Base-by-base conservation (phyloP, 2,888 invertebrate genomes). In the Galerucella pusilla region DNA sequence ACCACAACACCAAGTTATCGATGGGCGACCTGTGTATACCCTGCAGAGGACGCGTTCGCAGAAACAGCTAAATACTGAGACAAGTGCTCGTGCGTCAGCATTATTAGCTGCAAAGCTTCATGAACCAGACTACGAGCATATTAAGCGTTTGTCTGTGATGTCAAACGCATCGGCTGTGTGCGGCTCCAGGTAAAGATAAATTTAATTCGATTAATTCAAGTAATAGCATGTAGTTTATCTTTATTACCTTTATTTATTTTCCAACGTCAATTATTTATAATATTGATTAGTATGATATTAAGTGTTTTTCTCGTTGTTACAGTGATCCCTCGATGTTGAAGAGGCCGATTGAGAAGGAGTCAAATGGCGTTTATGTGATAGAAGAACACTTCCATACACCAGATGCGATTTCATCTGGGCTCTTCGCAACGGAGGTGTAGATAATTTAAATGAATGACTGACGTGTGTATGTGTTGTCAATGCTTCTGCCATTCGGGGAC, bases 41-140 rank as follows among this genome's bases (percentile, higher is more conserved):
- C 91, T 95, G 83, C 92, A 92, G 85, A 90, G 93, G 81, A 90
- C 91, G 84, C 89, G 92, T 83, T 92, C 92, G 85, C 93, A 94
- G 84, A 96, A 96, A 88, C 95, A 95, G 87, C 91, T 96, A 78
- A 96, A 95, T 89, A 95, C 94, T 49, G 95, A 95, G 86, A 90
- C 92, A 74, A 91, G 91, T 73, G 89, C 91, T 74, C 80, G 83
- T 67, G 90, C 91, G 78, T 91, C 91, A 45, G 86, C 83, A 77
- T 84, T 85, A 78, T 83, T 85, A 77, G 87, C 82, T 80, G 86
- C 84, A 71, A 87, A 87, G 85, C 86, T 86, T 83, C 90, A 90
- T 84, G 90, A 90, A 81, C 89, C 90, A 83, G 90, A 90, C 79
- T 88, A 87, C 82, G 88, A 88, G 79, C 86, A 86, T 82, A 85